Percentiles rank a stretch among this genome's conserved stretches.
These are phyloP conservation scores for Chiloscyllium plagiosum DNA, from an alignment of 2,113 vertebrate genomes.

Conservation along the genomic window DNA sequence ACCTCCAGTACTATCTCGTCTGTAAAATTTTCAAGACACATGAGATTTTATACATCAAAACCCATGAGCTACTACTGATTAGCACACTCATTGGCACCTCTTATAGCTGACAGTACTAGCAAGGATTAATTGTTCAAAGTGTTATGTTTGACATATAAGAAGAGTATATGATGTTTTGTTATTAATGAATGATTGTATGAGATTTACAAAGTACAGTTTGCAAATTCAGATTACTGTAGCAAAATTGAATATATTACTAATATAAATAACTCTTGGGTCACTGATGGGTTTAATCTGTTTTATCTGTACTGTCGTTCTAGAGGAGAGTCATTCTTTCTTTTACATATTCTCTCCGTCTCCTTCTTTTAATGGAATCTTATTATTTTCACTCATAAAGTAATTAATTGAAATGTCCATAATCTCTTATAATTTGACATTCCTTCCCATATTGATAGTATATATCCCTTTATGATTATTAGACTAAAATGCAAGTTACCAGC, in stretches of 20 bases:
- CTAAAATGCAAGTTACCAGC: neutral
- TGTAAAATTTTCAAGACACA: too few species aligned
- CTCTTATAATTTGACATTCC: neutral
- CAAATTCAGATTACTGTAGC: neutral
- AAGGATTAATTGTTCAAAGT: neutral
- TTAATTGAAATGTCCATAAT: neutral
- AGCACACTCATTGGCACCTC: neutral
- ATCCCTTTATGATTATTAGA: neutral
- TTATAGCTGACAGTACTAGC: neutral
- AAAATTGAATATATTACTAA: neutral
- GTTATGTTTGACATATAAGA: neutral
- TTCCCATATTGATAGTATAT: neutral
- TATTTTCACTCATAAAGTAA: neutral
- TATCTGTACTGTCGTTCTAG: neutral
- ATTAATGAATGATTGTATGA: neutral
- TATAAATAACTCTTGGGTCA: neutral
- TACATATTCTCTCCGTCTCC: neutral
- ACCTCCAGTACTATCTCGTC: too few species aligned
- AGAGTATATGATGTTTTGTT: neutral
- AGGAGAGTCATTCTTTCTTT: neutral
- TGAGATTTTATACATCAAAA: neutral
- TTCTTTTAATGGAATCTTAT: neutral
- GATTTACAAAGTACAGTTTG: neutral
- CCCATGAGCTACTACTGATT: neutral
- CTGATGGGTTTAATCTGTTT: neutral